Conservation (phyloP, 2,888 invertebrate species). For the Leptura quadrifasciata region DNA sequence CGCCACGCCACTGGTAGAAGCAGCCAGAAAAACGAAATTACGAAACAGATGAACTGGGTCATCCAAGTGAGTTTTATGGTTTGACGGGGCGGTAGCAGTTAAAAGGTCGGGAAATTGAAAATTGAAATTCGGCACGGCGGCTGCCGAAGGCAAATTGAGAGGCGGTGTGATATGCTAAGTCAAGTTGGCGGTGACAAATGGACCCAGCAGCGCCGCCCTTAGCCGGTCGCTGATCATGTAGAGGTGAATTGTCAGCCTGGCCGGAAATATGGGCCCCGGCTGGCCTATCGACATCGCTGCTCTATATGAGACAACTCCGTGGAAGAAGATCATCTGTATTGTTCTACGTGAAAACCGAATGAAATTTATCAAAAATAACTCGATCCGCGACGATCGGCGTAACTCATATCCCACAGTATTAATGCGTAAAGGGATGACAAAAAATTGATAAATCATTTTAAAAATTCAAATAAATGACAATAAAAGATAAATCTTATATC, state of each 20-base stretch:
- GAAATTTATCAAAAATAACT: not conserved
- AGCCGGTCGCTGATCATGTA: constrained; percentile 75
- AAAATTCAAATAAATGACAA: not conserved
- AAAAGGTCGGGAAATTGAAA: constrained; percentile 63
- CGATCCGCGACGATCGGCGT: not conserved
- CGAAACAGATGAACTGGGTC: constrained; percentile 52
- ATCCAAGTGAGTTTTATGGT: constrained; percentile 58
- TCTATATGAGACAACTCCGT: constrained; percentile 27
- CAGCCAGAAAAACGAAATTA: constrained; percentile 16
- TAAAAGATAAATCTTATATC: not conserved
- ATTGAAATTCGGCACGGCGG: constrained; percentile 62
- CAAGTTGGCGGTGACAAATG: constrained; percentile 63
- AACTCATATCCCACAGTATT: not conserved
- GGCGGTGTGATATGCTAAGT: constrained; percentile 64
- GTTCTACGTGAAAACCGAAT: not conserved
- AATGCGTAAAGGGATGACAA: not conserved
- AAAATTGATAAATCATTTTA: not conserved
- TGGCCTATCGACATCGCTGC: constrained; percentile 50
- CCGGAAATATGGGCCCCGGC: constrained; percentile 59
- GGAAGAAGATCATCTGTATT: constrained; percentile 6
- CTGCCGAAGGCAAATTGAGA: constrained; percentile 73
- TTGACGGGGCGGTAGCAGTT: constrained; percentile 50
- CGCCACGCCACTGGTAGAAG: not conserved
- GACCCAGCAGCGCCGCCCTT: constrained; percentile 62
- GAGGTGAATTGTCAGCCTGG: constrained; percentile 60